Evolutionary conservation across 35 echinoderm and acorn worm species (phyloP).

Genomic region (Holothuria glaberrima): DNA sequence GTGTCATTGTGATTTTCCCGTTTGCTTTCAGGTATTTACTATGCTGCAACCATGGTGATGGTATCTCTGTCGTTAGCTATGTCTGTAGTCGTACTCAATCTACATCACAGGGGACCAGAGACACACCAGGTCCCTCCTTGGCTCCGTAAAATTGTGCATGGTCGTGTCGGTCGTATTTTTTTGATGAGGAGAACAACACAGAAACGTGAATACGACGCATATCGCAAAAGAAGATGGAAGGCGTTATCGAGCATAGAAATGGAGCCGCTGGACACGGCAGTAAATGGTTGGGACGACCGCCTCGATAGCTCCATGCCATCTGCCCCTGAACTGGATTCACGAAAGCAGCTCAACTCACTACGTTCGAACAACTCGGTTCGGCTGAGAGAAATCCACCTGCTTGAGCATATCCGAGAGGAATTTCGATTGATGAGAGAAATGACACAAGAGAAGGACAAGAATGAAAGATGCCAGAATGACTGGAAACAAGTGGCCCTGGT

Average conservation of each 20-base stretch:
- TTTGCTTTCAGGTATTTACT: conserved; percentile 88
- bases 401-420: conserved; percentile 78
- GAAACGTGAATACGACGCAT: conserved; percentile 14
- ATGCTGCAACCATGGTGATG: conserved; percentile 97
- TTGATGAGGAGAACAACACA: conserved; percentile 64
- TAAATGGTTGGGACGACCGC: conserved; percentile 61
- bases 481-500: conserved; percentile 99
- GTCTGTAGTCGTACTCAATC: conserved; percentile 96
- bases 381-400: conserved; percentile 72
- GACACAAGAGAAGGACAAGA: conserved; percentile 68
- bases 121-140: conserved; percentile 85
- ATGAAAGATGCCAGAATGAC: conserved; percentile 74
- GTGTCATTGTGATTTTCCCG: not conserved
- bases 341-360: conserved; percentile 63
- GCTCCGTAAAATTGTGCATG: conserved; percentile 78
- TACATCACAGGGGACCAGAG: conserved; percentile 90
- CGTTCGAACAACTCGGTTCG: conserved; percentile 24
- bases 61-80: conserved; percentile 92
- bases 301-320: conserved; percentile 64
- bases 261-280: conserved; percentile 63
- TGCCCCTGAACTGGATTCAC: conserved; percentile 52
- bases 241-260: conserved; percentile 61
- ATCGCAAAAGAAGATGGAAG: conserved; percentile 65
- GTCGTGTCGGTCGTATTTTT: conserved; percentile 71
- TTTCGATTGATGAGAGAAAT: conserved; percentile 77